Base-by-base conservation (phyloP, 2,113 vertebrate species). In the Carassius carassius region DNA sequence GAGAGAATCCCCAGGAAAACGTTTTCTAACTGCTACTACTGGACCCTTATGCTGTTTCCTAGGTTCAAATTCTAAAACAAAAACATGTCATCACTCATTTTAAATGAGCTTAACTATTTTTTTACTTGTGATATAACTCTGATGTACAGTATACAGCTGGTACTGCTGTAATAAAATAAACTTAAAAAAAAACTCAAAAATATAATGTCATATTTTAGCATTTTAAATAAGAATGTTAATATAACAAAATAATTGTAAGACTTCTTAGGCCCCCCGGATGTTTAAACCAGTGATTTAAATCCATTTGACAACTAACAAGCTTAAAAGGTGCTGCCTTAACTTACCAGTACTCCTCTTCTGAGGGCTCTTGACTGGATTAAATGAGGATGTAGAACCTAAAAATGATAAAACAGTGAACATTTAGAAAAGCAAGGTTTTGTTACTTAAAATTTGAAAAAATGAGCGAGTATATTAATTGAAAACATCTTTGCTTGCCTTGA, bases 1-100 rank as follows among this genome's bases (percentile, higher is more conserved):
- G 80, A 98, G 95, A 0, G 96, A 98, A 82, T 96, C 96, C 7
- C 97, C 97, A 0, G 93, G 94, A 21, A 94, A 89, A 49, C 95
- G 92, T 87, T 94, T 96, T 92, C 94, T 96, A 49, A 86, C 77
- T 0, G 88, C 86, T 29, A 91, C 49, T 10, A 90, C 83, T 1
- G 89, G 77, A 23, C 88, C 83, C 0, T 25, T 88, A 32, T 54
- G 90, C 51, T 89, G 92, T 16, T 60, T 95, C 83, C 92, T 91
- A 10, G 92, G 90, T 47, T 93, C 95, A 19, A 91, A 91, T n/a
- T 94, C 97, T 97, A 90, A 63, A 25, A 81, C 3, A 47, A 29
- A 29, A 29, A 69, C 25, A 69, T 19, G 9, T 23, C 60, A 62
- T 51, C 49, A 51, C 49, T 25, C 0, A 25, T 63, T 25, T 63